Percentiles rank a stretch among this genome's conserved stretches.
These are phyloP conservation scores for Simalia tracyae DNA, from an alignment of 2,797 vertebrate species.

Conservation along the genomic window DNA sequence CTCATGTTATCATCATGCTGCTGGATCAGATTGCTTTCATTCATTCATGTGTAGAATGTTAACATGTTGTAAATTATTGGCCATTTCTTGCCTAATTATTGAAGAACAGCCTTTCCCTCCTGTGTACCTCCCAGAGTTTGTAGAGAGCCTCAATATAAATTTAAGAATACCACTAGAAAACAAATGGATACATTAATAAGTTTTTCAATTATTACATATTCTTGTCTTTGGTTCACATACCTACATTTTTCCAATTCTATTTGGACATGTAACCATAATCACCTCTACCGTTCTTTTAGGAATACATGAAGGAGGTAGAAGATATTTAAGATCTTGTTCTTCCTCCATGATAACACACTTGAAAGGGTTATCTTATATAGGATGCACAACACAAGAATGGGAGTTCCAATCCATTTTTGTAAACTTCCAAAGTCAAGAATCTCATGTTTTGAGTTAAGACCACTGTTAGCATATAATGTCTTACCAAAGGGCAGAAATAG, in stretches of 20 bases:
- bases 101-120: conserved; percentile 1
- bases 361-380: neutral
- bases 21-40: conserved; percentile 63
- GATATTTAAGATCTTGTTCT: neutral
- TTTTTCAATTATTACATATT: neutral
- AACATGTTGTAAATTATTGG: conserved; percentile 44
- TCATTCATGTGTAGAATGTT: conserved; percentile 52
- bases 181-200: neutral
- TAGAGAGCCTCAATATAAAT: neutral
- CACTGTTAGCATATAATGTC: neutral
- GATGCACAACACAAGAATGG: neutral
- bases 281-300: neutral
- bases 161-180: neutral
- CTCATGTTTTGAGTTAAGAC: neutral
- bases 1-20: conserved; percentile 54
- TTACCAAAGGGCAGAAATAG: neutral
- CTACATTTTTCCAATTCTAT: neutral
- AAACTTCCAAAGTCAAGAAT: neutral
- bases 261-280: neutral
- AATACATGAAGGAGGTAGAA: neutral
- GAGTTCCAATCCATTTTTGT: neutral
- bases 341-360: neutral
- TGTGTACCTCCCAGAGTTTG: neutral
- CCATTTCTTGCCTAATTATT: conserved; percentile 34
- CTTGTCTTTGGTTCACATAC: neutral